phyloP scores from a whole-genome alignment of 2,113 vertebrate species.

The Dipodomys spectabilis region DNA sequence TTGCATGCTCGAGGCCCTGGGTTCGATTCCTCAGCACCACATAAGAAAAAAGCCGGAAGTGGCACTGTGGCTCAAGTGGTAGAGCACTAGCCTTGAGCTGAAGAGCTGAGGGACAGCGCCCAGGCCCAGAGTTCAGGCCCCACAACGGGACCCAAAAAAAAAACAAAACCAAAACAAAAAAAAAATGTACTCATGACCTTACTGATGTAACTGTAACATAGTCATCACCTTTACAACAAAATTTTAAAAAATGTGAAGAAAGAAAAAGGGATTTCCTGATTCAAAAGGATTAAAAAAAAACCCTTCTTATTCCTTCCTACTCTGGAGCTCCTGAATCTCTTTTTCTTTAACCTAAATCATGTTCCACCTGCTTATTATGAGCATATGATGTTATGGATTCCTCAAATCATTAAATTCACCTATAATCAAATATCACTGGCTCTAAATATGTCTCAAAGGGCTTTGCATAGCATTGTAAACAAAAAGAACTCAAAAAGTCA shows the following conservation, averaged over 20 bases:
- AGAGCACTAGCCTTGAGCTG: no score
- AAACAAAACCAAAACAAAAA: no score
- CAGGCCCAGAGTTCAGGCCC: no score
- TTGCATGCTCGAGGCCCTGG: no score
- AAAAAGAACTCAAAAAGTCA: neutral
- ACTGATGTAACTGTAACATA: no score
- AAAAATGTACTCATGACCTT: no score
- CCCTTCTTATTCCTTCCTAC: neutral
- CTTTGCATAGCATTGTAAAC: neutral
- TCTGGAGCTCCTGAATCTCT: neutral
- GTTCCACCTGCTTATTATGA: conserved; percentile 48
- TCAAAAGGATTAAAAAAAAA: conserved; percentile 54
- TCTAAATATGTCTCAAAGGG: conserved; percentile 20
- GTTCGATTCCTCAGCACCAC: no score
- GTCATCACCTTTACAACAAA: no score
- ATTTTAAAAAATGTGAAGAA: neutral
- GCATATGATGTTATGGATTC: conserved; percentile 13
- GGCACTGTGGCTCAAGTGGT: no score
- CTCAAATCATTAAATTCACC: conserved; percentile 33
- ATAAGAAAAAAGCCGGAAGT: no score
- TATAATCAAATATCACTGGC: conserved; percentile 36
- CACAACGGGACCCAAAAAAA: no score
- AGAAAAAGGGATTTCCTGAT: conserved; percentile 10
- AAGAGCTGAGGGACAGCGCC: no score
- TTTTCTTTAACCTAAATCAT: conserved; percentile 6